Evolutionary conservation across 2,888 invertebrate species (phyloP).

Genomic region (Hydriomena furcata): DNA sequence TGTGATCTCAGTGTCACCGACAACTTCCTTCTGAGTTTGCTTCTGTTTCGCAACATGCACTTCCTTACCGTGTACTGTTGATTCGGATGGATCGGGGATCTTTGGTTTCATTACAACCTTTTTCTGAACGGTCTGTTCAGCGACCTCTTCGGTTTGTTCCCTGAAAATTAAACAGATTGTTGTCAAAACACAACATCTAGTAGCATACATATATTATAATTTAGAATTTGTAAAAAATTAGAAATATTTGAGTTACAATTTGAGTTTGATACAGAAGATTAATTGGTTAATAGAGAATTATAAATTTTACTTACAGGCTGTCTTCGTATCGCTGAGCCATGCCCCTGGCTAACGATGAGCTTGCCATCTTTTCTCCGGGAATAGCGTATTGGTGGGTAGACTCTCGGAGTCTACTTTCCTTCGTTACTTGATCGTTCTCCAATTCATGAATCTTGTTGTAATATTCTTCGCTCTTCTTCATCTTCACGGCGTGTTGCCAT

Average conservation of each 20-base stretch:
- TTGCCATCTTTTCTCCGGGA: slow-evolving; percentile 91
- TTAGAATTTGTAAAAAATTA: too few relatives aligned
- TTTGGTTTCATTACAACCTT: slow-evolving; percentile 78
- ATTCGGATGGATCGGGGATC: slow-evolving; percentile 91
- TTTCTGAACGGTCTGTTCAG: slow-evolving; percentile 74
- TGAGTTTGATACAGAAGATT: too few relatives aligned
- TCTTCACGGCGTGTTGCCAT: slow-evolving; percentile 92
- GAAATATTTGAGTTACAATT: too few relatives aligned
- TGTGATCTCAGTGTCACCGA: slow-evolving; percentile 94
- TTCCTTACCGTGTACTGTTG: slow-evolving; percentile 94
- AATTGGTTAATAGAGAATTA: background rate
- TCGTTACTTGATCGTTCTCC: slow-evolving; percentile 92
- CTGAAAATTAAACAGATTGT: slow-evolving; percentile 60
- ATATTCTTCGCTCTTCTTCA: slow-evolving; percentile 92
- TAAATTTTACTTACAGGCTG: slow-evolving; percentile 87
- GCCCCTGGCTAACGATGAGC: slow-evolving; percentile 90
- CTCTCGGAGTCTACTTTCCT: slow-evolving; percentile 91
- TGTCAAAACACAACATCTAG: background rate
- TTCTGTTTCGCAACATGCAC: slow-evolving; percentile 94
- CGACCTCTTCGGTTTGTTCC: slow-evolving; percentile 84
- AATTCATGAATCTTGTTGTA: slow-evolving; percentile 91
- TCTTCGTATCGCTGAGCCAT: slow-evolving; percentile 95
- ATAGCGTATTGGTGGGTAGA: slow-evolving; percentile 91
- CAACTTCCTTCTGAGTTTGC: slow-evolving; percentile 94
- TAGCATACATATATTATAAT: too few relatives aligned